phyloP scores from a whole-genome alignment of 2,888 invertebrate species.

The Ennomos quercinarius region DNA sequence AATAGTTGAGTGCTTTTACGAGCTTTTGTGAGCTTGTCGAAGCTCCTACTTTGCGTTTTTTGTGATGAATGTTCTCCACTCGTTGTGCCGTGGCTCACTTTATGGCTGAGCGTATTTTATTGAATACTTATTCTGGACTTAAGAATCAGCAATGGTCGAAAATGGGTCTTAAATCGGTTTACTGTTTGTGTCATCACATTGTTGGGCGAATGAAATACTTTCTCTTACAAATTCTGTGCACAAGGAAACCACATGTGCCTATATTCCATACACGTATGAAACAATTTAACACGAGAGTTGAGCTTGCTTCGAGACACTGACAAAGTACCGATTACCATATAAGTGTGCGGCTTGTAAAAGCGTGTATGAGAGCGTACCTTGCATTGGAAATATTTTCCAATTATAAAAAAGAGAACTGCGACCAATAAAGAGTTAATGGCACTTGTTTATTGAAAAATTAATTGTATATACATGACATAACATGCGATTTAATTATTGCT shows the following conservation, averaged over 20 bases:
- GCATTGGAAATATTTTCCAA: constrained; percentile 52
- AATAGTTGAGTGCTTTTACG: constrained; percentile 85
- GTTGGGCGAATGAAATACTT: constrained; percentile 62
- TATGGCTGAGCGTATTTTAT: constrained; percentile 73
- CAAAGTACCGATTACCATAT: constrained; percentile 62
- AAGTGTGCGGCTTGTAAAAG: constrained; percentile 42
- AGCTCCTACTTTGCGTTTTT: constrained; percentile 81
- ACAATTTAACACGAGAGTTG: constrained; percentile 47
- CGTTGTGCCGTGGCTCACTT: constrained; percentile 62
- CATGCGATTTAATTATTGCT: constrained; percentile 47
- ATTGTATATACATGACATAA: constrained; percentile 56
- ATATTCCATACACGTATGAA: constrained; percentile 33
- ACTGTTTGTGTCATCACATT: constrained; percentile 62
- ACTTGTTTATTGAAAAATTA: constrained; percentile 57
- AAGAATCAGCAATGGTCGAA: constrained; percentile 58
- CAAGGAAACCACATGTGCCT: constrained; percentile 18
- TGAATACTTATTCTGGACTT: constrained; percentile 73
- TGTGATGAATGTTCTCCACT: constrained; percentile 69
- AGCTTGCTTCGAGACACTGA: constrained; percentile 53
- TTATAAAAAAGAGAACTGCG: constrained; percentile 59
- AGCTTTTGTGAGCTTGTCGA: constrained; percentile 84
- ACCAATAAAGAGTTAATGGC: constrained; percentile 57
- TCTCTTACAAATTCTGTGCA: constrained; percentile 34
- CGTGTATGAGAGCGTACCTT: constrained; percentile 3
- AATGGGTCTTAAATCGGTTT: constrained; percentile 60